These are phyloP conservation scores for Mizuhopecten yessoensis DNA, from an alignment of 1,140 invertebrate genomes.

Conservation along the genomic window DNA sequence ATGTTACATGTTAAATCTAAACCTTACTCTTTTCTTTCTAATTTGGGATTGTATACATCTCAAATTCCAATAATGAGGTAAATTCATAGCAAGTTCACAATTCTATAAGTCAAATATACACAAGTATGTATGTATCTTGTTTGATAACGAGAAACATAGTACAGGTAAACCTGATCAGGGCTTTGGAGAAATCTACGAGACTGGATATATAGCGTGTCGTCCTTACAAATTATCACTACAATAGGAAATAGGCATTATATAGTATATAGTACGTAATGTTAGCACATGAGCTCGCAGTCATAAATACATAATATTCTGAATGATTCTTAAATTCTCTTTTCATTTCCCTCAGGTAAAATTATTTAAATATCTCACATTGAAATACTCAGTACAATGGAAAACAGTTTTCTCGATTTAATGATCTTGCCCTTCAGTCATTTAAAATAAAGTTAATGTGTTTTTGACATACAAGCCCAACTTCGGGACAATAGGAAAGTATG, in stretches of 20 bases:
- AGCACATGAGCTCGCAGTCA: not conserved
- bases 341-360: conserved; percentile 15
- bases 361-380: conserved; percentile 21
- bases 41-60: not conserved
- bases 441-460: not conserved
- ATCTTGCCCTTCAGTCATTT: not conserved
- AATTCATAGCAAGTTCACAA: not conserved
- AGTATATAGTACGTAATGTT: not conserved
- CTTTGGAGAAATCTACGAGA: not conserved
- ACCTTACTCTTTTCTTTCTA: not conserved
- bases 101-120: not conserved
- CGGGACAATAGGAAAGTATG: too few species aligned
- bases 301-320: not conserved
- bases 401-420: not conserved
- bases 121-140: not conserved
- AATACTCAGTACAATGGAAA: not conserved
- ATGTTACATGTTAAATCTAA: not conserved
- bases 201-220: not conserved
- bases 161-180: not conserved
- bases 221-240: not conserved
- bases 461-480: too few species aligned
- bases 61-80: not conserved
- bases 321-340: conserved; percentile 4
- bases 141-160: not conserved
- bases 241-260: not conserved